Evolutionary conservation across 2,888 invertebrate genomes (phyloP), one percentile per base, ranked within the genome.

Genomic region (Trissonchulus sp.): DNA sequence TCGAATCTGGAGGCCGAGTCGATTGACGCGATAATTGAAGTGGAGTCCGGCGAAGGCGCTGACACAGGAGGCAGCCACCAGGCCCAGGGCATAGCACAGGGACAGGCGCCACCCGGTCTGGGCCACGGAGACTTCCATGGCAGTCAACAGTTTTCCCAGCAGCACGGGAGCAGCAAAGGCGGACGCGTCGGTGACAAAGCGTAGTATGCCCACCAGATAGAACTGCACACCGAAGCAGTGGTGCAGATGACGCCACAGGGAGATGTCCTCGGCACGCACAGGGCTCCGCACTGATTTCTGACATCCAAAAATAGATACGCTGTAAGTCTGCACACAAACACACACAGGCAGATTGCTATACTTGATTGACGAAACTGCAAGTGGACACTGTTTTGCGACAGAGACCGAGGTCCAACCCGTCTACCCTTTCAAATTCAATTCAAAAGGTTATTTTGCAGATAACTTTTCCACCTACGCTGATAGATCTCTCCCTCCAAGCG

Each of bases 121-220:
- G 8, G 62, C 72, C 28, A 73, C 31, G 79, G 89, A 89, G 80
- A 90, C 89, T 84, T 93, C 91, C 77, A 93, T 90, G 83, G 90
- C 93, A 35, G 88, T 87, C 1, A 98, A 90, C 36, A 98, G 87
- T 81, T 88, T 89, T 83, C 93, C 93, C 0, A 98, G 88, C 38
- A 98, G 86, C 76, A 98, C 85, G 0, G 98, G 98, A 0, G 93
- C 93, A 31, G 91, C 91, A 87, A 98, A 98, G 0, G 91, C 91
- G 1, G 91, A 88, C 81, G 89, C 88, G 83, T 98, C 97, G 0
- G 92, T 90, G 2, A 91, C 83, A 65, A 98, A 88, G 85, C 93
- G 92, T 18, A 94, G 85, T 75, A 93, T 82, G 38, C 94, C 95
- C 80, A 95, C 90, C 63, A 90, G 88, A 83, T 93, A 93, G 87